Base-by-base conservation (phyloP, 2,888 invertebrate genomes). In the Argyresthia albistria region DNA sequence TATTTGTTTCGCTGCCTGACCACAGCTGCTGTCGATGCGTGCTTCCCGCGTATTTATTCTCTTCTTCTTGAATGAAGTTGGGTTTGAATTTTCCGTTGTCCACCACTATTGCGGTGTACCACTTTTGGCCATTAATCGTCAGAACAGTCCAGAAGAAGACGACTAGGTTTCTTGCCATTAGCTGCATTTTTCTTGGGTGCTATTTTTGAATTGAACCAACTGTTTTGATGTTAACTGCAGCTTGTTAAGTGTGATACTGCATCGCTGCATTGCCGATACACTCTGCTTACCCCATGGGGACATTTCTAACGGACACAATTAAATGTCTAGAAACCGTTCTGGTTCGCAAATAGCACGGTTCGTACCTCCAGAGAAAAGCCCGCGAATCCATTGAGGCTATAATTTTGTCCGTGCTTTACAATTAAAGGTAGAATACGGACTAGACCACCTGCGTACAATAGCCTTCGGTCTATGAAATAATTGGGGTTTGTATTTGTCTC, bases 271-370 rank as follows among this genome's bases (percentile, higher is more conserved):
- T 59, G 56, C 49, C 63, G 64, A 65, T 67, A 61, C 67, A 69
- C 65, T 65, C 63, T 60, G 61, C 54, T 63, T 62, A 57, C 56
- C 59, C 59, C 57, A 62, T 55, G 65, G 58, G 65, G 67, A 67
- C 65, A 70, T 79, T 46, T 52, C 52, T 52, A 69, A 73, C 76
- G 73, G 68, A 68, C 68, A 64, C 69, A 76, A 76, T 78, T 78
- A 77, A 69, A 69, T 66, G 64, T 61, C 64, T 78, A 79, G 78
- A 80, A 76, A 80, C 63, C 67, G 76, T 73, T 70, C 70, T 73
- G 70, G 69, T 72, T 76, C 57, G 70, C 59, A 77, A 70, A 72
- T 66, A 57, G 42, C 14, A 57, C 53, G 56, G 46, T 53, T 14
- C 2, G 45, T 45, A 16, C 50, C 53, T 47, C 52, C 47, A 54